phyloP scores from a whole-genome alignment of 2,797 vertebrate genomes.

The Acanthornis magna region DNA sequence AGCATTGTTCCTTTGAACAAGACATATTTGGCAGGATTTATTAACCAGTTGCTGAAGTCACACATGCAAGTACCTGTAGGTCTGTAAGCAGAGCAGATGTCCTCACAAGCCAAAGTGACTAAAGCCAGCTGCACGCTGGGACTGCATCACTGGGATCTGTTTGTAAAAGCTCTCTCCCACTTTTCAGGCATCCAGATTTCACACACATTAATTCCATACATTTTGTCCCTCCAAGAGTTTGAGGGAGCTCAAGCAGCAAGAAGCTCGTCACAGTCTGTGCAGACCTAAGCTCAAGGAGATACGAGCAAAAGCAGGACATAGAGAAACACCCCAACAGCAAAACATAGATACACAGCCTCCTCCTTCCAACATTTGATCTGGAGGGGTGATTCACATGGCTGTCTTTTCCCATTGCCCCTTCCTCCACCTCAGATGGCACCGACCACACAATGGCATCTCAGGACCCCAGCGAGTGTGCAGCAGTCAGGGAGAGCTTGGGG shows the following conservation, averaged over 20 bases:
- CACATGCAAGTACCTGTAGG: not conserved
- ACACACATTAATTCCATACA: not conserved
- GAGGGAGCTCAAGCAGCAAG: not conserved
- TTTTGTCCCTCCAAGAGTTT: not conserved
- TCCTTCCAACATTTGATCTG: not conserved
- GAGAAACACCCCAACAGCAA: not conserved
- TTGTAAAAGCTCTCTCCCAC: not conserved
- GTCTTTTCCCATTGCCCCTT: not conserved
- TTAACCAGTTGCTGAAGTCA: not conserved
- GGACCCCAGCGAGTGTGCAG: rapidly evolving
- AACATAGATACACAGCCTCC: not conserved
- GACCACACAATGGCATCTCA: not conserved
- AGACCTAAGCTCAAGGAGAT: not conserved
- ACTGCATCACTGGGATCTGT: not conserved
- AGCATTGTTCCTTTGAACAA: not conserved
- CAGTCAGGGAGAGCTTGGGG: not conserved
- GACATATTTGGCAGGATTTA: not conserved
- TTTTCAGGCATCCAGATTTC: not conserved
- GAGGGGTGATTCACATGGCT: not conserved
- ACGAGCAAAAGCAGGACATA: not conserved
- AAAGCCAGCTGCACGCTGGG: not conserved
- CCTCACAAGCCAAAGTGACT: not conserved
- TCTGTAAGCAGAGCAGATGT: not conserved
- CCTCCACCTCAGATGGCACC: not conserved
- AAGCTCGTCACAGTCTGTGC: not conserved